Evolutionary conservation across 2,888 invertebrate species (phyloP), one percentile per base, ranked within the genome.

Genomic region (Epicampocera succincta): DNA sequence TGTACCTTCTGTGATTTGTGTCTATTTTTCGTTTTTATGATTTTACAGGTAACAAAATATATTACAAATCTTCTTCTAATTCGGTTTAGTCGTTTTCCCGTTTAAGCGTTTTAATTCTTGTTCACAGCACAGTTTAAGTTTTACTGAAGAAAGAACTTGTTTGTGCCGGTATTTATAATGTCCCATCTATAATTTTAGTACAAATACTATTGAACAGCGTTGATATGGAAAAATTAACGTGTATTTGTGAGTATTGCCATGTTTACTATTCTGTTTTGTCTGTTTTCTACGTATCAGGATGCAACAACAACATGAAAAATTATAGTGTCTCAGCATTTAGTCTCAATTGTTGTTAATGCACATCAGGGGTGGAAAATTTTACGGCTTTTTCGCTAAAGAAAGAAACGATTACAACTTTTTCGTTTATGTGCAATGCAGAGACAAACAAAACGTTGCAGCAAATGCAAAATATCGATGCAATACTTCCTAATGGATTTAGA

Each of bases 101-200:
- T 66, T 60, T 17, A 68, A 69, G 40, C 61, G 61, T 50, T 21
- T 40, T 42, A 38, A 17, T 83, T 81, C 79, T 84, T 77, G 19
- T 84, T 83, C 79, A 83, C 84, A 85, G 85, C 85, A 75, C 86
- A 82, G 86, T 87, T 85, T 84, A 83, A 85, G 85, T 87, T 80
- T 86, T 87, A 88, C 88, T 85, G 83, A 84, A 73, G 77, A 48
- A 68, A 84, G 83, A 85, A 85, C 82, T 83, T 83, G 85, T 75
- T 80, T 84, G 52, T 72, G 84, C 86, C 84, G 85, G 81, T 88
- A 88, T 89, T 89, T 89, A 89, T 89, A 87, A 88, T 86, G 86
- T 87, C 85, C 61, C 63, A 44, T 73, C 76, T 29, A 61, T 60
- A 25, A 48, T 38, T 63, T 42, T 50, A 50, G 58, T 42, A 69